Evolutionary conservation across 2,888 invertebrate genomes (phyloP).

Genomic region (Nymphalis polychloros): DNA sequence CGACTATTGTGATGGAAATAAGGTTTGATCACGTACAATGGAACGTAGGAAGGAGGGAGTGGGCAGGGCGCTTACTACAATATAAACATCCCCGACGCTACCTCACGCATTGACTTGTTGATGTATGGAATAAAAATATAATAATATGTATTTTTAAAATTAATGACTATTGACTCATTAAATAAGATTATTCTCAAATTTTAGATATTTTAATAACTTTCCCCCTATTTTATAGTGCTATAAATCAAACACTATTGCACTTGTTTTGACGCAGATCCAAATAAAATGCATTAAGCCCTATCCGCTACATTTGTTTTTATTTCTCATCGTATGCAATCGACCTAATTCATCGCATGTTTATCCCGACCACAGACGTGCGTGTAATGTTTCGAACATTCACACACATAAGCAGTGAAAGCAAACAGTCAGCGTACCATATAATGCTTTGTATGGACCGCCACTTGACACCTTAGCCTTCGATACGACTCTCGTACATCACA

Average conservation of each 20-base stretch:
- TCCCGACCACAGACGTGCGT: constrained; percentile 57
- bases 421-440: constrained; percentile 71
- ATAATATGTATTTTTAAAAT: neutral
- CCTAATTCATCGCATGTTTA: constrained; percentile 46
- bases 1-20: constrained; percentile 78
- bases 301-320: constrained; percentile 15
- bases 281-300: constrained; percentile 11
- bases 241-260: constrained; percentile 7
- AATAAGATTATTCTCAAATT: neutral
- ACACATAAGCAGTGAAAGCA: constrained; percentile 68
- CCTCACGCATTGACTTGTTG: constrained; percentile 19
- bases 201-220: neutral
- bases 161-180: neutral
- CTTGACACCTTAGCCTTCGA: constrained; percentile 71
- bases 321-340: constrained; percentile 33
- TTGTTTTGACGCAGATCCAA: neutral
- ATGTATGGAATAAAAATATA: constrained; percentile 12
- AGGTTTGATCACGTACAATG: constrained; percentile 73
- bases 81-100: constrained; percentile 56
- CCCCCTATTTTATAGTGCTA: neutral
- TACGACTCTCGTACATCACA: constrained; percentile 38
- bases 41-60: constrained; percentile 66
- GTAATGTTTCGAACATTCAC: constrained; percentile 71
- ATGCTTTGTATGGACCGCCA: constrained; percentile 68
- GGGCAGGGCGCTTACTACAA: constrained; percentile 62